Percentiles rank a stretch among this genome's conserved stretches.
phyloP scores from a whole-genome alignment of 2,888 invertebrate genomes.

The Mylabris sibirica region DNA sequence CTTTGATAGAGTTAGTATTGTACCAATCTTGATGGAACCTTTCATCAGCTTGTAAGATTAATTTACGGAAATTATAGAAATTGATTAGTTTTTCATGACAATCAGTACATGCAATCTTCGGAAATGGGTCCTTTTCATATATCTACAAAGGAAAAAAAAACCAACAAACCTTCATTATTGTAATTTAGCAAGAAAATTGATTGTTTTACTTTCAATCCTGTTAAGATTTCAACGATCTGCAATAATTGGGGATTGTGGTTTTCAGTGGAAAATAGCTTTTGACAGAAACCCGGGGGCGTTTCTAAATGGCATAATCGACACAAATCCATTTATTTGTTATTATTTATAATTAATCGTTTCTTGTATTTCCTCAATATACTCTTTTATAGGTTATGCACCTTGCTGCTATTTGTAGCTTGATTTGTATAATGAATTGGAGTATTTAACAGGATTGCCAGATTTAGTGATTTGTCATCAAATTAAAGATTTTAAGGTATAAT shows the following conservation, averaged over 20 bases:
- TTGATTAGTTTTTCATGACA: background rate
- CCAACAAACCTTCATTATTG: background rate
- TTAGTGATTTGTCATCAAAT: too few species aligned
- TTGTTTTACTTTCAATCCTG: background rate
- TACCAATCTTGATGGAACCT: background rate
- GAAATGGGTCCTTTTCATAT: background rate
- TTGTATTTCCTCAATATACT: too few species aligned
- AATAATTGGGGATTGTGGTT: background rate
- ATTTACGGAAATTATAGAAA: background rate
- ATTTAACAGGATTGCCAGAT: too few species aligned
- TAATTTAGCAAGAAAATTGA: background rate
- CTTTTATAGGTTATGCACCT: too few species aligned
- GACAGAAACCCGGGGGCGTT: background rate
- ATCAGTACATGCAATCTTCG: background rate
- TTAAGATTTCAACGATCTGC: background rate
- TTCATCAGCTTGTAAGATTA: background rate
- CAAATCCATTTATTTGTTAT: slow-evolving; percentile 1
- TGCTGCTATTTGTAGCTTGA: too few species aligned
- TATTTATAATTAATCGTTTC: background rate
- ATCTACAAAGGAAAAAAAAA: slow-evolving; percentile 6
- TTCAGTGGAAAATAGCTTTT: background rate
- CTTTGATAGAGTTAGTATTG: background rate
- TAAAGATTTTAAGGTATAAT: too few species aligned
- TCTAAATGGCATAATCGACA: slow-evolving; percentile 5
- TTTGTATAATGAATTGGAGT: too few species aligned